Base-by-base conservation (phyloP, 2,888 invertebrate genomes). In the Lasioglossum calceatum region DNA sequence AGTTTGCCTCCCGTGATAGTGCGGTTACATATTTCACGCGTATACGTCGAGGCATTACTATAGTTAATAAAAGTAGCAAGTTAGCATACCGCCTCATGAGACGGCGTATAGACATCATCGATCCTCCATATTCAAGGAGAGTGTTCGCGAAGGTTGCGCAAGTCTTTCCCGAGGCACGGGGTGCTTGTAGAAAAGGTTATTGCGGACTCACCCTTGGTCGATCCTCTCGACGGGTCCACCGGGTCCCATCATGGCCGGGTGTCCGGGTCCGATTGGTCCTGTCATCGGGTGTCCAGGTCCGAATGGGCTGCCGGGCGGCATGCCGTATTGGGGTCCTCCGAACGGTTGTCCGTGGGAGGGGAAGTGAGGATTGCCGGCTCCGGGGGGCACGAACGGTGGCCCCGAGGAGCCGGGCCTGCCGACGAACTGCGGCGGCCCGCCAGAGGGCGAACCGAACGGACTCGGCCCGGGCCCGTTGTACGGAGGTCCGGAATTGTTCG, bases 151-250 rank as follows among this genome's bases (percentile, higher is more conserved):
- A 4, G 70, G 23, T 70, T 70, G 70, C 36, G 39, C 70, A 39
- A 70, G 70, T 4, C 2, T 23, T 70, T 70, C 70, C 23, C 10
- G 36, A n/a, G 12, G 14, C 42, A 71, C 23, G 42, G 10, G 2
- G 5, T 3, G 10, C 2, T 39, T 16, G 12, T 12, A 14, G 39
- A 71, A 14, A 12, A 4, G 32, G n/a, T 54, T 19, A 4, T 27
- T 1, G 14, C n/a, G 74, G 64, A 96, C 97, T 97, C 93, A 97
- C 96, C 97, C 97, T 95, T 97, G 97, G 95, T 97, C 98, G 95
- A 96, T 97, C 96, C 98, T 96, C 95, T 98, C 98, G 93, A 98
- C 98, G 93, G 98, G 98, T 93, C 98, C 98, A 14, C 94, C 95
- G 88, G 98, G 97, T 88, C 97, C 97, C 96, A 97, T 96, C 94